Evolutionary conservation across 92 coral and sea anemone species (phyloP).

Genomic region (Nematostella vectensis): DNA sequence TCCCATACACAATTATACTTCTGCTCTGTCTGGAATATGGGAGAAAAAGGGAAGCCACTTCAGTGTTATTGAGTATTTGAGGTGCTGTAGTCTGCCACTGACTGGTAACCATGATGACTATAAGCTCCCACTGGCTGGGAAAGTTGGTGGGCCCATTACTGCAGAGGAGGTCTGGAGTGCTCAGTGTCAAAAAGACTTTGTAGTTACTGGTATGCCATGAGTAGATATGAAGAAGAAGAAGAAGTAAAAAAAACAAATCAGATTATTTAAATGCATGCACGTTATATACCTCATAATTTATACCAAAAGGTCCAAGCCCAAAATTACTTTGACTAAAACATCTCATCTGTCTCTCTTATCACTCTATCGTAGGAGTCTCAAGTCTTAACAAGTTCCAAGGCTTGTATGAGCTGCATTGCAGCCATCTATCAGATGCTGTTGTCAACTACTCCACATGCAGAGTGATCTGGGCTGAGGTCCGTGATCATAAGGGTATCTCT

Average conservation of each 20-base stretch:
- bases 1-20: background rate
- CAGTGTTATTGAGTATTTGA: slow-evolving; percentile 14
- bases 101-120: background rate
- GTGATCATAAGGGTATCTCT: slow-evolving; percentile 17
- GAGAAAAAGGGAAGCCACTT: slow-evolving; percentile 36
- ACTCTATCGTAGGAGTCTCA: slow-evolving; percentile 12
- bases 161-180: slow-evolving; percentile 16
- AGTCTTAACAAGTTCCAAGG: slow-evolving; percentile 26
- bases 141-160: slow-evolving; percentile 15
- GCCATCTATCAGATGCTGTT: slow-evolving; percentile 9
- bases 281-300: too few relatives aligned
- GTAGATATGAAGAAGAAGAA: too few relatives aligned
- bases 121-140: slow-evolving; percentile 9
- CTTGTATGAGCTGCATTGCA: slow-evolving; percentile 20
- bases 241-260: too few relatives aligned
- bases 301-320: too few relatives aligned
- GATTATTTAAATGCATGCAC: too few relatives aligned
- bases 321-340: too few relatives aligned
- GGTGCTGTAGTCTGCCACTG: slow-evolving; percentile 25
- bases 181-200: slow-evolving; percentile 11
- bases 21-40: slow-evolving; percentile 20
- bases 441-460: slow-evolving; percentile 15
- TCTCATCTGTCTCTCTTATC: too few relatives aligned
- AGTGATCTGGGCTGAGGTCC: slow-evolving; percentile 32
- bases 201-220: slow-evolving; percentile 12